Evolutionary conservation across 2,113 vertebrate genomes (phyloP).

Genomic region (Colossoma macropomum): DNA sequence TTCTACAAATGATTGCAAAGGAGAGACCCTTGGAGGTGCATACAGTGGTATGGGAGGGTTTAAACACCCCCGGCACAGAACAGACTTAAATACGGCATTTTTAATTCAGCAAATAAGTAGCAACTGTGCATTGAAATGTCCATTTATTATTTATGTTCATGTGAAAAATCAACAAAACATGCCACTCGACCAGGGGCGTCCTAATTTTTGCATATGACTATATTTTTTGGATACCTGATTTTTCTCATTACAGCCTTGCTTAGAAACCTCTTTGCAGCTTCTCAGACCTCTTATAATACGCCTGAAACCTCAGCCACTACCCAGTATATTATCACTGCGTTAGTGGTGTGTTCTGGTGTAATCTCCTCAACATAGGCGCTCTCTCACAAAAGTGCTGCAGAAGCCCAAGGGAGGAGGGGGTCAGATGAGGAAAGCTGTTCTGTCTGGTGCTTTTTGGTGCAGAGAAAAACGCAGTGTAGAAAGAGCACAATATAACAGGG

Average conservation of each 20-base stretch:
- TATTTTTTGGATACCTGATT: background rate
- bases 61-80: too few relatives aligned
- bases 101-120: too few relatives aligned
- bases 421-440: constrained; percentile 35
- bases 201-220: too few relatives aligned
- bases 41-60: too few relatives aligned
- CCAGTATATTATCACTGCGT: constrained; percentile 61
- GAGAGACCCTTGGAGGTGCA: too few relatives aligned
- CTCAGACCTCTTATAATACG: background rate
- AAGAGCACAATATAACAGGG: background rate
- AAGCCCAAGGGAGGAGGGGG: constrained; percentile 12
- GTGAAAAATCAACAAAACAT: too few relatives aligned
- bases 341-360: constrained; percentile 36
- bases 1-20: too few relatives aligned
- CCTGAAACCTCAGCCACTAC: constrained; percentile 32
- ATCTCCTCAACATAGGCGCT: background rate
- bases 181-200: too few relatives aligned
- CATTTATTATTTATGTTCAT: too few relatives aligned
- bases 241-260: background rate
- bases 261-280: background rate
- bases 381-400: constrained; percentile 30
- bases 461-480: background rate
- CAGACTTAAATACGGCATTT: too few relatives aligned
- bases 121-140: too few relatives aligned
- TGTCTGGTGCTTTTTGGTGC: constrained; percentile 19